Conservation (phyloP, 2,888 invertebrate genomes). For the Pollenia angustigena region DNA sequence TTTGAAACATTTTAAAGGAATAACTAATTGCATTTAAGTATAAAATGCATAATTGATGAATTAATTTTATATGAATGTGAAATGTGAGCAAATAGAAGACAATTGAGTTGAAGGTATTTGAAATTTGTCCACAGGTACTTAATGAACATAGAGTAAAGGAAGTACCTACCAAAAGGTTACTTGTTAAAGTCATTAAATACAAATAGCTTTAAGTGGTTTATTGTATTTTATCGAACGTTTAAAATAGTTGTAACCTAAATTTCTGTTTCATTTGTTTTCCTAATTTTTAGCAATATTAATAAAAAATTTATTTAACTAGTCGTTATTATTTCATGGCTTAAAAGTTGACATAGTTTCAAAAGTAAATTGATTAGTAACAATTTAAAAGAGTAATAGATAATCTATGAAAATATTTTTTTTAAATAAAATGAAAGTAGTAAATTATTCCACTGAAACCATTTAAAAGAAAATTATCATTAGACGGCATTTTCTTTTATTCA, state of each 20-base stretch:
- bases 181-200: background rate
- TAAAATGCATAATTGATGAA: constrained; percentile 24
- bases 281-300: background rate
- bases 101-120: constrained; percentile 1
- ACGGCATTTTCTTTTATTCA: background rate
- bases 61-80: background rate
- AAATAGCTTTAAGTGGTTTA: background rate
- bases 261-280: background rate
- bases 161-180: too few relatives aligned
- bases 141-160: background rate
- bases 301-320: too few relatives aligned
- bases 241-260: background rate
- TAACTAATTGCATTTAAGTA: constrained; percentile 28
- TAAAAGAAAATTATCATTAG: constrained; percentile 57
- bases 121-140: background rate
- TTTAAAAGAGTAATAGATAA: background rate
- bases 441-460: constrained; percentile 56
- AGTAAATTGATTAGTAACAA: constrained; percentile 48
- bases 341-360: constrained; percentile 53
- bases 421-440: constrained; percentile 26
- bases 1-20: background rate
- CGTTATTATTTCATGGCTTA: too few relatives aligned
- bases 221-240: too few relatives aligned
- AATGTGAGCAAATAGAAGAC: background rate
- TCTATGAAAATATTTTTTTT: background rate